A percentile compares a stretch with the other conserved stretches of the same genome.
phyloP scores from a whole-genome alignment of 2,113 vertebrate species.

The Thunnus thynnus region DNA sequence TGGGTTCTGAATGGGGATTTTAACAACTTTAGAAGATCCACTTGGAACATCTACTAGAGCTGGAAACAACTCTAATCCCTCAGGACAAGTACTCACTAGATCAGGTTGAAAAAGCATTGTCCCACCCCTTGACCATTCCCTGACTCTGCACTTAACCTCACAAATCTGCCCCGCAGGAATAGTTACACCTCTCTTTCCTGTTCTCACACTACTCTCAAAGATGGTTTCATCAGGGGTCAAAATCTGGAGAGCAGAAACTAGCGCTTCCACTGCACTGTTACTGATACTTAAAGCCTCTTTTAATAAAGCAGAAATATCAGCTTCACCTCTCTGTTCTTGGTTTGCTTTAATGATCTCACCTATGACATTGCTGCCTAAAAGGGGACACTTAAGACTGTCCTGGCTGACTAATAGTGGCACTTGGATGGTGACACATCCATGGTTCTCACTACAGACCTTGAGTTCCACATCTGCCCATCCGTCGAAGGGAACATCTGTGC shows the following conservation, averaged over 20 bases:
- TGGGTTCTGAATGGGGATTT: no score
- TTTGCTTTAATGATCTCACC: no score
- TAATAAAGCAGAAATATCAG: no score
- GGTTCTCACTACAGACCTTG: not conserved
- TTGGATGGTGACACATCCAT: conserved; percentile 8
- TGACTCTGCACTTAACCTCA: not conserved
- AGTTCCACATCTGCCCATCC: conserved; percentile 35
- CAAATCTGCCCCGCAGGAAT: not conserved
- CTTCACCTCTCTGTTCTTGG: no score
- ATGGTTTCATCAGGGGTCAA: not conserved
- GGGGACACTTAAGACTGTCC: not conserved
- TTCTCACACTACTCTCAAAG: not conserved
- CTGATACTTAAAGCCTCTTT: no score
- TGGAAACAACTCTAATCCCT: no score
- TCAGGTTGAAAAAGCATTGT: not conserved
- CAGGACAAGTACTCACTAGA: no score
- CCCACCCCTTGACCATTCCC: not conserved
- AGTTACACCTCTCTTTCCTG: not conserved
- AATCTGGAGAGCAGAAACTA: no score
- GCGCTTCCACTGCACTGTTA: no score
- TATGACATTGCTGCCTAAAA: conserved; percentile 19
- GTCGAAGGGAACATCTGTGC: conserved; percentile 16
- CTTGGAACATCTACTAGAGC: no score
- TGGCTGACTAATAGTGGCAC: conserved; percentile 11
- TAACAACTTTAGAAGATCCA: no score